Evolutionary conservation across 2,888 invertebrate genomes (phyloP).

Genomic region (Cephus rjabovi): DNA sequence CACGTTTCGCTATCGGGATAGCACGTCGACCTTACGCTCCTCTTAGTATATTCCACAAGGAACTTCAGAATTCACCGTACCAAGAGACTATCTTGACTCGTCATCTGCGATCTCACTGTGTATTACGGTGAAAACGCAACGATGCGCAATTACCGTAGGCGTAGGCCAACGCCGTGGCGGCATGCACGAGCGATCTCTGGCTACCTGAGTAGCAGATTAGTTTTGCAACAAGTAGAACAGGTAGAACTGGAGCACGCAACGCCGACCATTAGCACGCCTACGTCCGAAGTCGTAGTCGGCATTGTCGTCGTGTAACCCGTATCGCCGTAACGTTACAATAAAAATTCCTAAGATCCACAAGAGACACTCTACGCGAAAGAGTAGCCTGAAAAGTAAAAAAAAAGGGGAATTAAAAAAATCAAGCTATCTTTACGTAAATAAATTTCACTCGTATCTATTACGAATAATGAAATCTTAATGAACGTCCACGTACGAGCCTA

Average conservation of each 20-base stretch:
- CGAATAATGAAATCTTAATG: neutral
- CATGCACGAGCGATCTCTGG: neutral
- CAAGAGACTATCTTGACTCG: neutral
- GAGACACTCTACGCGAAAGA: neutral
- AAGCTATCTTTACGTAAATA: neutral
- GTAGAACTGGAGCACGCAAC: constrained; percentile 8
- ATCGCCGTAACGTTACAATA: neutral
- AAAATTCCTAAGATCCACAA: neutral
- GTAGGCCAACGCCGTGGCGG: neutral
- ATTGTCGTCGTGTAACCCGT: neutral
- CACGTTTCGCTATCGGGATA: neutral
- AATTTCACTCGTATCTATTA: neutral
- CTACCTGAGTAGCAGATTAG: constrained; percentile 6
- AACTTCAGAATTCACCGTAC: neutral
- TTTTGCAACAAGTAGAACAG: constrained; percentile 4
- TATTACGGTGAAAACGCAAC: constrained; percentile 1
- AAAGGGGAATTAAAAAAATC: neutral
- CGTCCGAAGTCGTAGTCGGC: neutral
- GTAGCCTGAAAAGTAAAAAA: neutral
- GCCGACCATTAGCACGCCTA: neutral
- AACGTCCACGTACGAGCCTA: neutral
- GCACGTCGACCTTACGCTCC: neutral
- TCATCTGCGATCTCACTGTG: neutral
- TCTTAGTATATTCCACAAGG: neutral
- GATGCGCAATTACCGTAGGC: constrained; percentile 7